These are phyloP conservation scores for Peromyscus leucopus DNA, from an alignment of 2,113 vertebrate genomes.

Conservation along the genomic window DNA sequence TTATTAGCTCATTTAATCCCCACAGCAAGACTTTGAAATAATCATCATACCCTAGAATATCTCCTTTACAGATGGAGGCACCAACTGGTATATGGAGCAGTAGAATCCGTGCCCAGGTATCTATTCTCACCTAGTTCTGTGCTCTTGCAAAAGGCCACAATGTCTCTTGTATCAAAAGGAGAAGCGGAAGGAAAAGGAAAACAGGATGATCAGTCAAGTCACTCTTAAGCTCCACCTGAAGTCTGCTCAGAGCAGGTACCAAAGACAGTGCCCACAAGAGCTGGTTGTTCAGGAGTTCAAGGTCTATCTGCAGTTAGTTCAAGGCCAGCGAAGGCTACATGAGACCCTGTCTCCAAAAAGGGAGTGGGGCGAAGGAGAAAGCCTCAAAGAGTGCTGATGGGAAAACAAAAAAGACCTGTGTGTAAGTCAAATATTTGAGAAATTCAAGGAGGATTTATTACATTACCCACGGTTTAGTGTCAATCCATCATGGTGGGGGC, in stretches of 20 bases:
- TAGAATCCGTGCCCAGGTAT: not conserved
- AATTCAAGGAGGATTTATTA: not conserved
- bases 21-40: not conserved
- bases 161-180: not conserved
- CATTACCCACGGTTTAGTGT: not conserved
- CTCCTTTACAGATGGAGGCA: not conserved
- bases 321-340: not conserved
- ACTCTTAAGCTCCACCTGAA: not conserved
- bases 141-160: not conserved
- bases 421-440: not conserved
- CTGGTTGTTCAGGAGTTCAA: not conserved
- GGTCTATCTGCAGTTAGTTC: not conserved
- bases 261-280: not conserved
- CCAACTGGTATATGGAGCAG: not conserved
- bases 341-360: not conserved
- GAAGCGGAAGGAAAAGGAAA: not conserved
- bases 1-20: slow-evolving; percentile 1
- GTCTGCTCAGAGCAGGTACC: not conserved
- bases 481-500: not conserved
- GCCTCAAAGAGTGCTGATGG: not conserved
- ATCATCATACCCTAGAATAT: not conserved
- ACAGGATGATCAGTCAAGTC: not conserved
- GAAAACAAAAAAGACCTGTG: not conserved
- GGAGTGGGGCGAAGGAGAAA: not conserved
- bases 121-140: not conserved